phyloP scores from a whole-genome alignment of 2,888 invertebrate genomes.

The Andrena dorsata region DNA sequence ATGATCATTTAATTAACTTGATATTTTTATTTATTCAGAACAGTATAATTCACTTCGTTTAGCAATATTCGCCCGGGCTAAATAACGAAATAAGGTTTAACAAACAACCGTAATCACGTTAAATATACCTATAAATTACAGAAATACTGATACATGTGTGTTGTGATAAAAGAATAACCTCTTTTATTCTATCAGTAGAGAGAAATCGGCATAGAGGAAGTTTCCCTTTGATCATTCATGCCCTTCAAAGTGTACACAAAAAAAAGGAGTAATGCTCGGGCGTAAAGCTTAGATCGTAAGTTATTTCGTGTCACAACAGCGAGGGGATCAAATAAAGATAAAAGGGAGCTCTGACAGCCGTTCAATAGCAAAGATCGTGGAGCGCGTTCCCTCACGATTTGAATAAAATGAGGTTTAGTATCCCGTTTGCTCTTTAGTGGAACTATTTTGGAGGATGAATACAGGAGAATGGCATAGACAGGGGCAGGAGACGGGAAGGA shows the following conservation, averaged over 20 bases:
- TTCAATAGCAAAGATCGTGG: conserved; percentile 36
- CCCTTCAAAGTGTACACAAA: background rate
- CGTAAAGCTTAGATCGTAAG: conserved; percentile 9
- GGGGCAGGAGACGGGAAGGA: conserved; percentile 26
- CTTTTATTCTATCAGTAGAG: background rate
- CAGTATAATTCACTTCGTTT: too few relatives aligned
- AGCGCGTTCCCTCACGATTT: conserved; percentile 18
- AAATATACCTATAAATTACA: background rate
- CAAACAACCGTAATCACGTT: background rate
- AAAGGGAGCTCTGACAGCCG: conserved; percentile 27
- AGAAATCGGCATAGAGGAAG: background rate
- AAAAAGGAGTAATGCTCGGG: background rate
- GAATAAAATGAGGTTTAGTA: conserved; percentile 42
- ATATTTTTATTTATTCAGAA: too few relatives aligned
- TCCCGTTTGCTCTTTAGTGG: conserved; percentile 40
- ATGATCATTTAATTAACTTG: too few relatives aligned
- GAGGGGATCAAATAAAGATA: conserved; percentile 28
- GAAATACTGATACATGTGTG: background rate
- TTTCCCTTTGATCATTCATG: conserved; percentile 18
- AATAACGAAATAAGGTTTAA: too few relatives aligned
- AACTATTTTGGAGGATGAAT: conserved; percentile 45
- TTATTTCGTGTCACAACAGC: conserved; percentile 25
- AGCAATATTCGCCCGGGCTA: too few relatives aligned
- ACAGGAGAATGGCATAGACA: conserved; percentile 8
- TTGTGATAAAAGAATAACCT: background rate